Conservation (phyloP, 2,113 vertebrate species). For the Cavia aperea region DNA sequence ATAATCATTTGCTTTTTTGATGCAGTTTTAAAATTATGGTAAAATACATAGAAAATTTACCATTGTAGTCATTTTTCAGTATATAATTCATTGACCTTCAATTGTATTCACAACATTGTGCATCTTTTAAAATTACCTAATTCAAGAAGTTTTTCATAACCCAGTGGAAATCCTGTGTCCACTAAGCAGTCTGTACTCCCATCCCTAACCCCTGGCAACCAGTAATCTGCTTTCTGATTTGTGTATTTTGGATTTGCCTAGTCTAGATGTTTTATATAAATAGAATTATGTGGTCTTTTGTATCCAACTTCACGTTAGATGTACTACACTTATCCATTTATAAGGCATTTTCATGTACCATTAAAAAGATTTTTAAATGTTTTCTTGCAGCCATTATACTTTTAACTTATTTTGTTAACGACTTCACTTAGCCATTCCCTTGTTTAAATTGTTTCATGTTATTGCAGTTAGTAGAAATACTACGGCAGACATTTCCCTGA, state of each 20-base stretch:
- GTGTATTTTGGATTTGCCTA: neutral
- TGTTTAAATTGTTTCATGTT: conserved; percentile 18
- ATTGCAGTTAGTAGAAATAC: neutral
- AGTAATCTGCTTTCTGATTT: conserved; percentile 23
- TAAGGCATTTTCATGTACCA: conserved; percentile 22
- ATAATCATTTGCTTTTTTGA: neutral
- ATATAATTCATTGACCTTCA: neutral
- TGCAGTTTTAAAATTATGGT: neutral
- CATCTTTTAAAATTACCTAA: neutral
- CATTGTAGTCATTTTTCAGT: neutral
- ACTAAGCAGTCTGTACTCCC: neutral
- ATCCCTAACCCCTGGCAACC: neutral
- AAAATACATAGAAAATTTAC: conserved; percentile 1
- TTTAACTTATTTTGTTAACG: conserved; percentile 18
- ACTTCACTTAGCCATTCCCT: conserved; percentile 21
- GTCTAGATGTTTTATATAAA: conserved; percentile 20
- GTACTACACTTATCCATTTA: neutral
- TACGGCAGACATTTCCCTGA: neutral
- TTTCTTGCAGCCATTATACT: conserved; percentile 27
- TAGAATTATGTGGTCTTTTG: neutral
- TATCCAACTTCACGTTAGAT: neutral
- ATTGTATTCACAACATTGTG: neutral
- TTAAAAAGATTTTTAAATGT: neutral
- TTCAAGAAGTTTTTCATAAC: conserved; percentile 10
- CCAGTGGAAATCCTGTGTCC: neutral